These are phyloP conservation scores for Echinometra lucunter DNA, from an alignment of 53 echinoderm and acorn worm species.

Conservation along the genomic window DNA sequence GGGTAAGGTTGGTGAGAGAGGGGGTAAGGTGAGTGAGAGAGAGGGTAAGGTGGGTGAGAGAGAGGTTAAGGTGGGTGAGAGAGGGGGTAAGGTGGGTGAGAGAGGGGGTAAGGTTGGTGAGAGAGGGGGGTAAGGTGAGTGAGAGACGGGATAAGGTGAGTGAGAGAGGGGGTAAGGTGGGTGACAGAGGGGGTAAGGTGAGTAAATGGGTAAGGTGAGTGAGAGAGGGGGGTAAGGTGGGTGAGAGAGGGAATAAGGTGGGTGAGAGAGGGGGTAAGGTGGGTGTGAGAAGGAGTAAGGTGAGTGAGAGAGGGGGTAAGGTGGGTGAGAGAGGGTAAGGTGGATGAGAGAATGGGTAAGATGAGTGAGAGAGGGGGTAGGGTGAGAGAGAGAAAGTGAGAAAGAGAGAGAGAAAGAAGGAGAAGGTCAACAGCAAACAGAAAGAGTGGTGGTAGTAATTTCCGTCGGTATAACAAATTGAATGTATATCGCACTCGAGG, in stretches of 20 bases:
- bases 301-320: too few relatives aligned
- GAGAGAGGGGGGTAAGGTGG: background rate
- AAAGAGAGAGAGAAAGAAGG: background rate
- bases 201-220: too few relatives aligned
- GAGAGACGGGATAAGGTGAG: background rate
- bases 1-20: background rate
- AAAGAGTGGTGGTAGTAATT: slow-evolving; percentile 42
- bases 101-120: background rate
- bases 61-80: background rate
- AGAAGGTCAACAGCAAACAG: background rate
- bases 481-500: slow-evolving; percentile 36
- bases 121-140: too few relatives aligned
- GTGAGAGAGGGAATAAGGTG: too few relatives aligned
- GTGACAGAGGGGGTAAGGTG: background rate
- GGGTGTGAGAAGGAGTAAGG: background rate
- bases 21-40: background rate
- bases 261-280: background rate
- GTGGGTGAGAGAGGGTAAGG: background rate
- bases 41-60: background rate
- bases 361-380: background rate
- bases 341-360: background rate
- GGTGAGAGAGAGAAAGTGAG: background rate
- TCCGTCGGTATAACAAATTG: slow-evolving; percentile 39
- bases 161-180: background rate
- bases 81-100: background rate